These are phyloP conservation scores for Crotalus adamanteus DNA, from an alignment of 2,797 vertebrate genomes.

Conservation along the genomic window DNA sequence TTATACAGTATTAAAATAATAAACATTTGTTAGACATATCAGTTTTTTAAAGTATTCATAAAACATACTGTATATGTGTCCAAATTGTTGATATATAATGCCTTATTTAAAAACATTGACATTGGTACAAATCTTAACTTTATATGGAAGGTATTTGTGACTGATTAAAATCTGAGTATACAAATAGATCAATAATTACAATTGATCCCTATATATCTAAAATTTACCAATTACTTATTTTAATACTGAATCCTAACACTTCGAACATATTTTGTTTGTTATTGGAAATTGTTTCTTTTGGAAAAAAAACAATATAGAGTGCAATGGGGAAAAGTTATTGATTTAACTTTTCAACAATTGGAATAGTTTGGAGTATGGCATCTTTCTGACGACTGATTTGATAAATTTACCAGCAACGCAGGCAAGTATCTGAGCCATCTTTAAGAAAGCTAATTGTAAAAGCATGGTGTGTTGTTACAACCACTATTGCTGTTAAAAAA, in stretches of 20 bases:
- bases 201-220: background rate
- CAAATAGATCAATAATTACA: background rate
- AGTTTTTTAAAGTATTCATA: background rate
- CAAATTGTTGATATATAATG: background rate
- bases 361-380: background rate
- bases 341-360: background rate
- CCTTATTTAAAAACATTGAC: background rate
- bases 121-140: background rate
- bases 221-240: background rate
- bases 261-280: background rate
- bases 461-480: background rate
- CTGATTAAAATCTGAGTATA: background rate
- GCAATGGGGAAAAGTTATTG: background rate
- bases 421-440: background rate
- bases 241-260: background rate
- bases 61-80: background rate
- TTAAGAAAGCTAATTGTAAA: background rate
- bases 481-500: background rate
- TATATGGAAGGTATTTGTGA: background rate
- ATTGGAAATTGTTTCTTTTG: background rate
- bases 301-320: background rate
- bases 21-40: background rate
- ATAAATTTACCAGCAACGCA: background rate
- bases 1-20: background rate
- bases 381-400: background rate